phyloP scores from a whole-genome alignment of 2,888 invertebrate genomes.

The Polyommatus iphigenia region DNA sequence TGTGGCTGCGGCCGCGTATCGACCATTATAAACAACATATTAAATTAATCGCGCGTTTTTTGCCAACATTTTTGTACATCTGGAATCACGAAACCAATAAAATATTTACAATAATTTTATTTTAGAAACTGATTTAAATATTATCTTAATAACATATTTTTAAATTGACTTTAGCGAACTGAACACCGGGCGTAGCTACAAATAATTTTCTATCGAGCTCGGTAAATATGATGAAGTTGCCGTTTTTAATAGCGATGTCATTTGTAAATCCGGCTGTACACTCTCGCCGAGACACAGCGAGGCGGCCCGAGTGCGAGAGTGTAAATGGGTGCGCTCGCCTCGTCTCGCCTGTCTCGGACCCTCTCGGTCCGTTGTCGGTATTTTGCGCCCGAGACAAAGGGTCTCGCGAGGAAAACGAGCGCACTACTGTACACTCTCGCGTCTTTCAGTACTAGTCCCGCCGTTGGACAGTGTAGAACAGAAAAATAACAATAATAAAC shows the following conservation, averaged over 20 bases:
- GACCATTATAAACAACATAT: constrained; percentile 11
- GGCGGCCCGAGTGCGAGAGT: too few relatives aligned
- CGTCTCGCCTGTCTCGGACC: too few relatives aligned
- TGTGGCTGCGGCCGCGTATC: constrained; percentile 7
- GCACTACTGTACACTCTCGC: too few relatives aligned
- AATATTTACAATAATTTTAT: neutral
- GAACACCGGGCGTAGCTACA: neutral
- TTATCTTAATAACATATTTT: neutral
- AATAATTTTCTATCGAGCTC: neutral
- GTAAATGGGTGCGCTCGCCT: too few relatives aligned
- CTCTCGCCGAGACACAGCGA: too few relatives aligned
- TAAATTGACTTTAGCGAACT: neutral
- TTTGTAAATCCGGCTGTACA: too few relatives aligned
- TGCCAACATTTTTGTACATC: constrained; percentile 8
- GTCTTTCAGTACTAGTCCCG: too few relatives aligned
- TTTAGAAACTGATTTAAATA: neutral
- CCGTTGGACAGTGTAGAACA: too few relatives aligned
- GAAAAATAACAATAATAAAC: too few relatives aligned
- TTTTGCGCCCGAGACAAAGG: too few relatives aligned
- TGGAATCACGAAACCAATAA: neutral
- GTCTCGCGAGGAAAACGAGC: too few relatives aligned
- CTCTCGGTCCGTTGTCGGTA: too few relatives aligned
- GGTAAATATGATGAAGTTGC: neutral
- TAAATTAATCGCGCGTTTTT: constrained; percentile 14
- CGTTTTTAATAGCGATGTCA: constrained; percentile 16